Conservation (phyloP, 2,113 vertebrate species). For the Perognathus longimembris region DNA sequence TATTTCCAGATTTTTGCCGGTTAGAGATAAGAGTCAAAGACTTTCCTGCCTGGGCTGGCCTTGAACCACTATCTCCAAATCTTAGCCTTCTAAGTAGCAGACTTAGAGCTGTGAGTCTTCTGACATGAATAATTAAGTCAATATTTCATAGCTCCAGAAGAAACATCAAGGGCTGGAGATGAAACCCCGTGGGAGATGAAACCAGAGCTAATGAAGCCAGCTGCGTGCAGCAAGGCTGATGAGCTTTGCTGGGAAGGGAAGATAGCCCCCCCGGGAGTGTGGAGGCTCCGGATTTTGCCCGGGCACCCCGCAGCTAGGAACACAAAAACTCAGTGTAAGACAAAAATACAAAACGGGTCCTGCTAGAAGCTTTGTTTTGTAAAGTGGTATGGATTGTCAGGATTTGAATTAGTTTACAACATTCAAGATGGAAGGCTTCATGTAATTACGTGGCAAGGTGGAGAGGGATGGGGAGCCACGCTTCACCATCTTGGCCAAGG, state of each 20-base stretch:
- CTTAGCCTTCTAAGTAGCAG: too few species aligned
- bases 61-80: too few species aligned
- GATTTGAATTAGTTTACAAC: neutral
- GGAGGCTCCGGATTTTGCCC: neutral
- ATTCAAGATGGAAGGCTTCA: neutral
- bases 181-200: neutral
- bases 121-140: slow-evolving; percentile 34
- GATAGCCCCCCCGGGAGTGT: neutral
- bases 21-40: too few species aligned
- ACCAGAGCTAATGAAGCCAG: neutral
- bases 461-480: neutral
- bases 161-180: neutral
- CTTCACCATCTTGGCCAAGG: neutral
- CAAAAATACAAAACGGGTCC: neutral
- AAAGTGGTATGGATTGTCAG: neutral
- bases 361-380: neutral
- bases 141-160: neutral
- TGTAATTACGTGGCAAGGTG: too few species aligned
- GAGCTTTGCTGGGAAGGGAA: neutral
- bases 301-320: neutral
- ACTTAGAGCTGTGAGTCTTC: neutral
- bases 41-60: too few species aligned
- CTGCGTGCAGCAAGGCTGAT: neutral
- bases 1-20: too few species aligned
- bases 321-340: neutral